Conservation (phyloP, 2,113 vertebrate genomes). For the Bufo gargarizans region DNA sequence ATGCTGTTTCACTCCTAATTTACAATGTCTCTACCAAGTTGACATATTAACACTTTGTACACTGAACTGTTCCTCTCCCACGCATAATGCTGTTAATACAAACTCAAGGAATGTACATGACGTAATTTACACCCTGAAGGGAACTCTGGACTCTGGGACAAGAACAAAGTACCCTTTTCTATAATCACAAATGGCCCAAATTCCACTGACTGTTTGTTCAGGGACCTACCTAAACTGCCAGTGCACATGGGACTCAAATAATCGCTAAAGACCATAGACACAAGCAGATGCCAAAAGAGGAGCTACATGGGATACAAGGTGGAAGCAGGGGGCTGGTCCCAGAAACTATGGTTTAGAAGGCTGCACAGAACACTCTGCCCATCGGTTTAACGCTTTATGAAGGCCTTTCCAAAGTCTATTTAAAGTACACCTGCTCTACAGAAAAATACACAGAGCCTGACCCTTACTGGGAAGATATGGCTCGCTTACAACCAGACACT, state of each 20-base stretch:
- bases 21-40: not conserved
- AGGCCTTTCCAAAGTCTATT: not conserved
- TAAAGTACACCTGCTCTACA: not conserved
- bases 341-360: not conserved
- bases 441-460: not conserved
- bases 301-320: not conserved
- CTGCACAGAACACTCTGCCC: not conserved
- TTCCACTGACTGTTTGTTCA: not conserved
- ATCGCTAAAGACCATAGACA: not conserved
- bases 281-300: not conserved
- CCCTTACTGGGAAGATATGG: not conserved
- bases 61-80: not conserved
- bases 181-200: not conserved
- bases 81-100: not conserved
- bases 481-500: not conserved
- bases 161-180: not conserved
- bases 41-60: slow-evolving; percentile 19
- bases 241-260: not conserved
- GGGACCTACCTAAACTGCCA: not conserved
- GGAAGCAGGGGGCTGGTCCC: not conserved
- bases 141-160: not conserved
- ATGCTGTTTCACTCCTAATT: not conserved
- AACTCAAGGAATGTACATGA: slow-evolving; percentile 6
- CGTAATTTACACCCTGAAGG: not conserved
- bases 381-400: not conserved